Evolutionary conservation across 1,140 invertebrate genomes (phyloP).

Genomic region (Dolichoris vasculosae): DNA sequence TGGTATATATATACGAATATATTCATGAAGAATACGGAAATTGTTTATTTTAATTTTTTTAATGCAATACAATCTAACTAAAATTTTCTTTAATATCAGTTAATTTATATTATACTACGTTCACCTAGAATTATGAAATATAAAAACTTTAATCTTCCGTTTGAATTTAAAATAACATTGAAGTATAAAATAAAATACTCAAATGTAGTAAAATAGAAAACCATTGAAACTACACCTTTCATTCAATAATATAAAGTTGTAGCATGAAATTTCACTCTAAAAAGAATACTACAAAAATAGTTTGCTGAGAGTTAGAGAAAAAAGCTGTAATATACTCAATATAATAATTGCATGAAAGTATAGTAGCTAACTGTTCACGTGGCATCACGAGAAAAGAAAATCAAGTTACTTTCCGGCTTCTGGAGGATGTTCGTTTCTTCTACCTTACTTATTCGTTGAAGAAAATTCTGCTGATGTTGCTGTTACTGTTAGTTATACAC

Average conservation of each 20-base stretch:
- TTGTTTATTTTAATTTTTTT: no score
- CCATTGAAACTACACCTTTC: neutral
- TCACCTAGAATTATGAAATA: neutral
- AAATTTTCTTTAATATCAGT: no score
- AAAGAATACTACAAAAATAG: neutral
- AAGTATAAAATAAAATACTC: neutral
- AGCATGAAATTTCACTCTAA: neutral
- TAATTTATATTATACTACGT: neutral
- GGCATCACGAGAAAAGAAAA: slow-evolving; percentile 1
- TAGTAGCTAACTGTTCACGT: neutral
- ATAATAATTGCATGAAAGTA: slow-evolving; percentile 9
- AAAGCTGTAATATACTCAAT: neutral
- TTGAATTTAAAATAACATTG: neutral
- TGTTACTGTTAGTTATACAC: neutral
- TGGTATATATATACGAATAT: no score
- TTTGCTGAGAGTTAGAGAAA: neutral
- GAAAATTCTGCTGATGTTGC: neutral
- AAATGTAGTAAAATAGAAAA: neutral
- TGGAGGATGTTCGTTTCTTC: neutral
- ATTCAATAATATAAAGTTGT: neutral
- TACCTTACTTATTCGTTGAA: neutral
- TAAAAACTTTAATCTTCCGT: neutral
- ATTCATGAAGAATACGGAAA: no score
- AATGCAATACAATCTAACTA: no score
- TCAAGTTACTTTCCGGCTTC: slow-evolving; percentile 13